Evolutionary conservation across 2,797 vertebrate genomes (phyloP).

Genomic region (Odontamblyopus lacepedii): DNA sequence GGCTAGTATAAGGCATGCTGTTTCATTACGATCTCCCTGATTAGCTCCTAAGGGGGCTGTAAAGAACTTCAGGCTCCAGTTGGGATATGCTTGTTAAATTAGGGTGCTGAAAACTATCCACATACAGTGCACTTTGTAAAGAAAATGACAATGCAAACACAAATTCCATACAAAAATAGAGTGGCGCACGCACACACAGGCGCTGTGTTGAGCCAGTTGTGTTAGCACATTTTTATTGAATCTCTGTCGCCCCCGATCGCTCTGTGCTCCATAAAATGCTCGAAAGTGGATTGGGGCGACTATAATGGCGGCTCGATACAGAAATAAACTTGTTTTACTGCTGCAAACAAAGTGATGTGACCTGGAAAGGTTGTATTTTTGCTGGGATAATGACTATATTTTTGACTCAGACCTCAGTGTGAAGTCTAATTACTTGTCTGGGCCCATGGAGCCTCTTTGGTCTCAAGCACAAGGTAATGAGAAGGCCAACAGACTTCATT

Average conservation of each 20-base stretch:
- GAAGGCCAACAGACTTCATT: constrained; percentile 60
- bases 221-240: constrained; percentile 94
- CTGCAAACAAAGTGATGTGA: constrained; percentile 93
- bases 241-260: constrained; percentile 84
- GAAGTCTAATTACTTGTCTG: constrained; percentile 76
- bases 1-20: constrained; percentile 60
- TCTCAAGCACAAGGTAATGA: constrained; percentile 66
- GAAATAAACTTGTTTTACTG: constrained; percentile 98
- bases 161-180: constrained; percentile 46
- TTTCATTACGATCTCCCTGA: constrained; percentile 70
- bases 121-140: constrained; percentile 19
- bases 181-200: constrained; percentile 24
- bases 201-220: constrained; percentile 76
- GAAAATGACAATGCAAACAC: constrained; percentile 43
- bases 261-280: constrained; percentile 93
- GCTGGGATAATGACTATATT: constrained; percentile 85
- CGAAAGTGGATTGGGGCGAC: constrained; percentile 90
- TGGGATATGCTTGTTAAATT: constrained; percentile 59
- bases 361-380: constrained; percentile 96
- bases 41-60: constrained; percentile 69
- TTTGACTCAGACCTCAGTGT: constrained; percentile 77
- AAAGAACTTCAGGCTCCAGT: constrained; percentile 57
- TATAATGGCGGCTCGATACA: constrained; percentile 89
- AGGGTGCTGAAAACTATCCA: constrained; percentile 53
- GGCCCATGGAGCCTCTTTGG: constrained; percentile 58